Conservation (phyloP, 1,140 invertebrate genomes). For the Venturia canescens region DNA sequence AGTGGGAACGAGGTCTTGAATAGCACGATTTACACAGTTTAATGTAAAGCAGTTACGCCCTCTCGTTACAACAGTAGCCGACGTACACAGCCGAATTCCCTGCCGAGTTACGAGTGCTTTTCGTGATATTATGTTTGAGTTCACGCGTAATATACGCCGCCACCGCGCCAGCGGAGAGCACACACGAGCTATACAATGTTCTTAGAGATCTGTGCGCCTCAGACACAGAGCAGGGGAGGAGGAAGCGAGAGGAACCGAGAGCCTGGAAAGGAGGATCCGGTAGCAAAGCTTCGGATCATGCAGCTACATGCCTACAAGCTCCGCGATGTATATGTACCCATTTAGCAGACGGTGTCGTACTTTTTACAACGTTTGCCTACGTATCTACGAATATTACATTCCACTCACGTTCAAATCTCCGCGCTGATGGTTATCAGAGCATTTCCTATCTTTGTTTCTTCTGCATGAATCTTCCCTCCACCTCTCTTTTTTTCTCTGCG, state of each 20-base stretch:
- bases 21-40: background rate
- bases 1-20: background rate
- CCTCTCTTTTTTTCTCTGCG: too few species aligned
- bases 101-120: constrained; percentile 60
- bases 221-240: constrained; percentile 8
- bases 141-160: constrained; percentile 60
- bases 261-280: background rate
- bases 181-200: background rate
- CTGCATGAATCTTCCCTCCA: too few species aligned
- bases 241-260: background rate
- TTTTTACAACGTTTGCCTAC: background rate
- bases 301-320: background rate
- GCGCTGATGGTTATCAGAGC: too few species aligned
- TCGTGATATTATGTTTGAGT: constrained; percentile 66
- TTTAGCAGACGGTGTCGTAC: background rate
- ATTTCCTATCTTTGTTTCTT: too few species aligned
- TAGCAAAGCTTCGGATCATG: background rate
- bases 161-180: constrained; percentile 22
- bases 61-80: background rate
- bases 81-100: background rate
- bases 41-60: background rate
- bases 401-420: background rate
- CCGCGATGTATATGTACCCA: background rate
- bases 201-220: background rate
- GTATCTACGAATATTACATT: background rate